Evolutionary conservation across 2,797 vertebrate genomes (phyloP), one percentile per base, ranked within the genome.

Genomic region (Poeciliopsis paucimaculata): DNA sequence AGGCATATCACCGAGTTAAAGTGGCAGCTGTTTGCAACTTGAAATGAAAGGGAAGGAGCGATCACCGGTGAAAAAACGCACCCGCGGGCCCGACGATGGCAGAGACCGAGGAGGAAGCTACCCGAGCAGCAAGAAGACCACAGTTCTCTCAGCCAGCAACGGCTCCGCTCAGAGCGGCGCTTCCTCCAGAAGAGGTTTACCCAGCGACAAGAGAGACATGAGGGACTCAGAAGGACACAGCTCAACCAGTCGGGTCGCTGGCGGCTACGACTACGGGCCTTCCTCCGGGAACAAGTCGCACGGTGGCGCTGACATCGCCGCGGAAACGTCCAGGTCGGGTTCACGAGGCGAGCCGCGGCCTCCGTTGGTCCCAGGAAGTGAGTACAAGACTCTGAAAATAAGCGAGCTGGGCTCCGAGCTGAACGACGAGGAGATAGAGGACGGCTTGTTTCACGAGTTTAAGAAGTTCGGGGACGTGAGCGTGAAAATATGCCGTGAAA

Each of bases 381-480:
- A 97, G 93, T 98, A 99, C 95, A 98, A 97, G 92, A 98, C 98
- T 12, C 95, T 99, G 10, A 98, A 98, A 88, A 98, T 99, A 66
- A 99, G 98, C 77, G 97, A 97, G 79, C 91, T 99, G 88, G 98
- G 98, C 86, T 97, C 97, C 2, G 97, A 97, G 90, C 89, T 99
- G 75, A 98, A 96, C 87, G 98, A 99, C 90, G 98, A 98, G 86
- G 97, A 98, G 11, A 96, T 99, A 73, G 98, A 99, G 89, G 98
- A 99, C 87, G 98, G 98, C 0, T 94, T 99, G 0, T 99, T 99
- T 73, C 97, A 98, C 79, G 98, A 99, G 93, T 99, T 99, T 71
- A 99, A 98, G 82, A 97, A 97, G 81, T 99, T 99, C 71, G 98
- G 98, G 0, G 98, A 99, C 72, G 98, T 99, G 31, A 99, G 98